A percentile compares a stretch with the other conserved stretches of the same genome.
Conservation (phyloP, 2,797 vertebrate genomes). For the Darevskia mixta region DNA sequence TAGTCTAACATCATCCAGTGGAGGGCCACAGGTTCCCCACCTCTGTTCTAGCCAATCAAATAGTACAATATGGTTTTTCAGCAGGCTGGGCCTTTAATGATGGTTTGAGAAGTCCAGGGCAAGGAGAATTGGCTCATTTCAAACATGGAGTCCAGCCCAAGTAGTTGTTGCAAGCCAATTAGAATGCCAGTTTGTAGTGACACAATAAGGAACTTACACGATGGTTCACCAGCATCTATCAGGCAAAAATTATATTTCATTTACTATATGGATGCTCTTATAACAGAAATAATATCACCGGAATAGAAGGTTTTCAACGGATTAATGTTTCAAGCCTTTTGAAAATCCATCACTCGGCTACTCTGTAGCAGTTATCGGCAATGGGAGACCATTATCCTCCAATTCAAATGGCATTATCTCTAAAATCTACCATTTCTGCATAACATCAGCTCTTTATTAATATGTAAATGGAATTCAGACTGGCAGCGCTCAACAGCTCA, state of each 20-base stretch:
- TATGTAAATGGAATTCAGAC: slow-evolving; percentile 65
- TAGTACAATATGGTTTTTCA: neutral
- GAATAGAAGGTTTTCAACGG: slow-evolving; percentile 45
- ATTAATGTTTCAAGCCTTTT: slow-evolving; percentile 55
- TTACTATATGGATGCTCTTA: slow-evolving; percentile 40
- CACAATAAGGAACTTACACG: slow-evolving; percentile 32
- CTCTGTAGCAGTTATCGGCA: slow-evolving; percentile 44
- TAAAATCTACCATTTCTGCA: slow-evolving; percentile 52
- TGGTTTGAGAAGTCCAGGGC: neutral
- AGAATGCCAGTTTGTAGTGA: slow-evolving; percentile 41
- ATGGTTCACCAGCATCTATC: slow-evolving; percentile 35
- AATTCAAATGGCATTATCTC: slow-evolving; percentile 60
- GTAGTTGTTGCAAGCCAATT: slow-evolving; percentile 51
- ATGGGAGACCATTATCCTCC: slow-evolving; percentile 53
- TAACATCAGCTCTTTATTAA: slow-evolving; percentile 63
- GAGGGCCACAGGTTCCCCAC: neutral
- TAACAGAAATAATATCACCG: neutral
- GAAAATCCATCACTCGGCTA: slow-evolving; percentile 56
- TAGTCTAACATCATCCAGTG: neutral
- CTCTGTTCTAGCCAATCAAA: neutral
- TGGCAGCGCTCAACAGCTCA: slow-evolving; percentile 46
- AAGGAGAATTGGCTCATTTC: neutral
- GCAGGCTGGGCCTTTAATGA: rapidly evolving
- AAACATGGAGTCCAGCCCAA: slow-evolving; percentile 27
- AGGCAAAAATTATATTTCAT: slow-evolving; percentile 31